These are phyloP conservation scores for Neomicropteryx cornuta DNA, from an alignment of 1,140 invertebrate species.

Conservation along the genomic window DNA sequence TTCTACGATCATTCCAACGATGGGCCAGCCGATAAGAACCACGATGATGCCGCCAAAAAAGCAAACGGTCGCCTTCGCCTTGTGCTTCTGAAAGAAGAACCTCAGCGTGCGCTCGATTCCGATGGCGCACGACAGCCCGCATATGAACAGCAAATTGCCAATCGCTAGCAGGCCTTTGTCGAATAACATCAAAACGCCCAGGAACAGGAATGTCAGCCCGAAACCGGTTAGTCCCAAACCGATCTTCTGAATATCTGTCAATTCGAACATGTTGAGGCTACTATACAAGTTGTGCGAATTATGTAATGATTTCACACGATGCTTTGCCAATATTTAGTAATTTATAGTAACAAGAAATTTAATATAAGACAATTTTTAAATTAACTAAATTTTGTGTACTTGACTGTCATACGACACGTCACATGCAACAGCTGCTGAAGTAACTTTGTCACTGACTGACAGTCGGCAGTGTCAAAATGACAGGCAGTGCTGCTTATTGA, in stretches of 20 bases:
- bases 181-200: constrained; percentile 91
- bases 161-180: constrained; percentile 97
- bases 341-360: too few relatives aligned
- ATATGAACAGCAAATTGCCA: constrained; percentile 96
- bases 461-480: too few relatives aligned
- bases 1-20: constrained; percentile 95
- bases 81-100: constrained; percentile 98
- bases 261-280: constrained; percentile 49
- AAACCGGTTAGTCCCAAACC: constrained; percentile 94
- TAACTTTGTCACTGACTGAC: too few relatives aligned
- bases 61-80: constrained; percentile 80
- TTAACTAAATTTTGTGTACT: too few relatives aligned
- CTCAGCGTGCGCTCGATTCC: constrained; percentile 89
- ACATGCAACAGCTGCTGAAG: too few relatives aligned
- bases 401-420: too few relatives aligned
- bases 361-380: too few relatives aligned
- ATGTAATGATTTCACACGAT: too few relatives aligned
- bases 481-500: too few relatives aligned
- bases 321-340: too few relatives aligned
- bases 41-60: constrained; percentile 94
- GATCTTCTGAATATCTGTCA: constrained; percentile 77
- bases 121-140: constrained; percentile 91
- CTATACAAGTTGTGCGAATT: background rate
- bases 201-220: constrained; percentile 90
- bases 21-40: constrained; percentile 92